Base-by-base conservation (phyloP, 2,797 vertebrate genomes). In the Toxotes lorentzi region DNA sequence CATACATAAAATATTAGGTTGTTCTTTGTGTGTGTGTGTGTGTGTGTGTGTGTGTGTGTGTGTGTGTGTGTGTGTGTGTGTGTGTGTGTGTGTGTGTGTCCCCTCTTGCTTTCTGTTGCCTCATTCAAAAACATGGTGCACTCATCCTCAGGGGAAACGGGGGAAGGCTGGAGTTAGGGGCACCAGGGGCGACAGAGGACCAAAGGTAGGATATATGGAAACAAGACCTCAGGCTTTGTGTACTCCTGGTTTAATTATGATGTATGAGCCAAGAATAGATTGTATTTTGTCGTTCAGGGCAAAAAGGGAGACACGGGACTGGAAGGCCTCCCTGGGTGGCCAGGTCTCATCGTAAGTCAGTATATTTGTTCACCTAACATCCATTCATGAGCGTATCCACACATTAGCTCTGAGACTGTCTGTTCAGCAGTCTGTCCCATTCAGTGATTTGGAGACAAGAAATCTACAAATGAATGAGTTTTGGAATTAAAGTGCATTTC, bases 151-250 rank as follows among this genome's bases (percentile, higher is more conserved):
- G 97, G 97, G 97, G 48, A 97, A 95, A 88, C 85, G 95, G 66
- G 97, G 97, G 24, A 97, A 94, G 81, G 92, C 92, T 0, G 97
- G 96, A 66, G 84, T 84, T 50, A 92, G 96, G 73, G 95, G 95
- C 7, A 86, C 74, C 0, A 92, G 97, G 50, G 97, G 97, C 12
- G 82, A 92, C 47, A 90, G 88, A 80, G 97, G 97, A 86, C 88
- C 79, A 67, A 96, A 97, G 96, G 97, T 97, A 91, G 48, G 93
- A 78, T 34, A 30, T 70, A 32, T 23, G 40, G 8, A 67, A 51
- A 53, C 38, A 23, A 34, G 1, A 47, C 56, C 19, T 12, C 47
- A 40, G 16, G 27, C 32, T 70, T 48, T 59, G n/a, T 62, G 24
- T 48, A 56, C 48, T 34, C 13, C 19, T 40, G 1, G 0, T 68